These are phyloP conservation scores for Asteroscopus sphinx DNA, from an alignment of 2,888 invertebrate genomes.

Conservation along the genomic window DNA sequence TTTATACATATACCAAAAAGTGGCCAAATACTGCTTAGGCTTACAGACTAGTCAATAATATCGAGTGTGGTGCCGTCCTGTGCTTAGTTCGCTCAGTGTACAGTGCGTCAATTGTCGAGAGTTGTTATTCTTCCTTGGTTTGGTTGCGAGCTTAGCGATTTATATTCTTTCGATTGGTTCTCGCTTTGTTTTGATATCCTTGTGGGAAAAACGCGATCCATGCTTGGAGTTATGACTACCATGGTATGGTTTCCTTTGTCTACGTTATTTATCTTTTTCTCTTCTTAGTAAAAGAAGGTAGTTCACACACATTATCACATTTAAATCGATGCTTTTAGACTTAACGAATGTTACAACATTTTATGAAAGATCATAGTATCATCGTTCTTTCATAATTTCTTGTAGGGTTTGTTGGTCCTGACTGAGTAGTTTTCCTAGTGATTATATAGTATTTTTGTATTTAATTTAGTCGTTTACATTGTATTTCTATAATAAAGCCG, in stretches of 20 bases:
- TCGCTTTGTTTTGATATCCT: slow-evolving; percentile 77
- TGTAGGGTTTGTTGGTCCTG: slow-evolving; percentile 60
- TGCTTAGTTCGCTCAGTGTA: slow-evolving; percentile 87
- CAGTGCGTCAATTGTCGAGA: slow-evolving; percentile 80
- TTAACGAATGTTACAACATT: slow-evolving; percentile 57
- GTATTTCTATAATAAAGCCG: slow-evolving; percentile 48
- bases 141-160: slow-evolving; percentile 82
- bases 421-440: slow-evolving; percentile 58
- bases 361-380: slow-evolving; percentile 51
- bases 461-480: slow-evolving; percentile 52
- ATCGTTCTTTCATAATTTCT: slow-evolving; percentile 58
- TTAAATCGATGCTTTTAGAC: slow-evolving; percentile 64
- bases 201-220: slow-evolving; percentile 88
- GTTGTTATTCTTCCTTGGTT: slow-evolving; percentile 82
- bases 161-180: slow-evolving; percentile 71
- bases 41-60: slow-evolving; percentile 62
- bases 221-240: slow-evolving; percentile 90
- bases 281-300: slow-evolving; percentile 80
- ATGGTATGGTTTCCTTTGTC: slow-evolving; percentile 90
- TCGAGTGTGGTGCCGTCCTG: slow-evolving; percentile 81
- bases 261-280: slow-evolving; percentile 79
- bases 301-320: slow-evolving; percentile 70
- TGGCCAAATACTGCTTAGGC: slow-evolving; percentile 67
- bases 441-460: slow-evolving; percentile 51
- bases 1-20: slow-evolving; percentile 64